A percentile compares a stretch with the other conserved stretches of the same genome.
These are phyloP conservation scores for Sterrhoptilus dennistouni DNA, from an alignment of 2,113 vertebrate species.

Conservation along the genomic window DNA sequence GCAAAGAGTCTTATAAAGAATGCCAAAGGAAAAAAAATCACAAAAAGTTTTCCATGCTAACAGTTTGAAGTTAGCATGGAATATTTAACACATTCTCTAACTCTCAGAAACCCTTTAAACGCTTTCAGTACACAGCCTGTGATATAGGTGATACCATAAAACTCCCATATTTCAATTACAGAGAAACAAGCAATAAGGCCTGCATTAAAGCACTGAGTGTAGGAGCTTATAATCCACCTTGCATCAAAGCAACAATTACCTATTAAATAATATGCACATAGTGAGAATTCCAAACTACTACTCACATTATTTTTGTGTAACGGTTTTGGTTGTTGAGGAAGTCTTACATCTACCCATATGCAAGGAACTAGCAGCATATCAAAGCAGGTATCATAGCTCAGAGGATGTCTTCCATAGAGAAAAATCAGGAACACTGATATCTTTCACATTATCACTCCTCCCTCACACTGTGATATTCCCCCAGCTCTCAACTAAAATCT, in stretches of 20 bases:
- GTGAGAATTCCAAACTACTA: neutral
- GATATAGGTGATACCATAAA: neutral
- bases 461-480: neutral
- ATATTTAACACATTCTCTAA: constrained; percentile 5
- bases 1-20: neutral
- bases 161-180: neutral
- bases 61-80: neutral
- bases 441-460: neutral
- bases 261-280: neutral
- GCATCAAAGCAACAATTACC: constrained; percentile 12
- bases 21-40: neutral
- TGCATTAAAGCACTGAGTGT: neutral
- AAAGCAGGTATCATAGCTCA: neutral
- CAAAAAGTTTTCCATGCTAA: neutral
- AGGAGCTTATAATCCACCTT: neutral
- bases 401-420: neutral
- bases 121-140: neutral
- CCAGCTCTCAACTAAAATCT: neutral
- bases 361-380: neutral
- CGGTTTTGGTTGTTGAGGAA: neutral
- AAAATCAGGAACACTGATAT: neutral
- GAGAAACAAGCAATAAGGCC: neutral
- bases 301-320: constrained; percentile 8
- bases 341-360: neutral
- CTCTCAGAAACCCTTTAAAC: neutral